These are phyloP conservation scores for Limosa lapponica DNA, from an alignment of 2,797 vertebrate species.

Conservation along the genomic window DNA sequence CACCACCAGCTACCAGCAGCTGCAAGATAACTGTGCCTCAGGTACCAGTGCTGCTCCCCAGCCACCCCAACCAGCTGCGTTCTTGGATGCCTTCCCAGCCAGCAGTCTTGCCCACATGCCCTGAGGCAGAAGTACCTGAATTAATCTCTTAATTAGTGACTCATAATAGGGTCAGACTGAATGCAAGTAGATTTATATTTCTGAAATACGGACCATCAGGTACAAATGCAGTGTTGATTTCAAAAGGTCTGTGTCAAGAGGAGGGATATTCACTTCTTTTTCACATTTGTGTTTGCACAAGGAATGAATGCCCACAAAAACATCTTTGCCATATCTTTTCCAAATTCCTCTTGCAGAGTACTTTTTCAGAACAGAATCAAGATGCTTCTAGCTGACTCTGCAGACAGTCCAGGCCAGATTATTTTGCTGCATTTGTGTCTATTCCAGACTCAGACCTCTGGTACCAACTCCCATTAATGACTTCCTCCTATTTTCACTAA, in stretches of 20 bases:
- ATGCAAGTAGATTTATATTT: not conserved
- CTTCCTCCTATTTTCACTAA: not conserved
- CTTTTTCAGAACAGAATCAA: not conserved
- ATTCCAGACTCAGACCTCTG: not conserved
- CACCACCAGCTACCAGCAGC: not conserved
- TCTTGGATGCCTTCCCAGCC: not conserved
- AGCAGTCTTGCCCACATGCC: not conserved
- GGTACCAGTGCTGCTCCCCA: not conserved
- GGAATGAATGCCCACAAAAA: not conserved
- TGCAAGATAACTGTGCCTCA: rapidly evolving
- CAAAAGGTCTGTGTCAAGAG: not conserved
- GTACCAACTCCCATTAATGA: not conserved
- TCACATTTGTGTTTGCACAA: not conserved
- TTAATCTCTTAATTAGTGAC: not conserved
- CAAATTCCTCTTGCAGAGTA: not conserved
- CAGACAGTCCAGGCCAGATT: not conserved
- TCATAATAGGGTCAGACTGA: not conserved
- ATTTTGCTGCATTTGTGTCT: not conserved
- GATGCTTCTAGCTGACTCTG: not conserved
- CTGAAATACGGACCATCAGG: not conserved
- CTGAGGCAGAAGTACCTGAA: not conserved
- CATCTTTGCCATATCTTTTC: not conserved
- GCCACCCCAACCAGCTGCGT: not conserved
- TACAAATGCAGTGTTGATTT: not conserved
- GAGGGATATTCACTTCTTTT: not conserved